These are phyloP conservation scores for Acanthosoma haemorrhoidale DNA, from an alignment of 2,888 invertebrate species.

Conservation along the genomic window DNA sequence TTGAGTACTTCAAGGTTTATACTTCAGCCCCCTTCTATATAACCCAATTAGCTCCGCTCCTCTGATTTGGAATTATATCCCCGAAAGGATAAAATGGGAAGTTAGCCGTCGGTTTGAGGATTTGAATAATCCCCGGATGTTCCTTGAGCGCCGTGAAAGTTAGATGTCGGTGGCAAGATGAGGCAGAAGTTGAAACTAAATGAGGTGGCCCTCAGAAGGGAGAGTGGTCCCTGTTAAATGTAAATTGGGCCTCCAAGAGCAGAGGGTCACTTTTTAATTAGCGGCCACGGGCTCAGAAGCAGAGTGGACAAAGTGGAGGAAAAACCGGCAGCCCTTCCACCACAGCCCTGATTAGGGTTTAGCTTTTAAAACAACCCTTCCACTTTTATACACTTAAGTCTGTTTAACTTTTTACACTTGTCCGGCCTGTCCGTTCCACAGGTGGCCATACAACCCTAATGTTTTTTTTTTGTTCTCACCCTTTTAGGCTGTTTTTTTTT, in stretches of 20 bases:
- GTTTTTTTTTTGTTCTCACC: neutral
- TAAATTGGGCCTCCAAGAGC: constrained; percentile 1
- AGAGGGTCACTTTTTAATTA: constrained; percentile 16
- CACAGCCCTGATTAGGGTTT: neutral
- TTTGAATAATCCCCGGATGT: neutral
- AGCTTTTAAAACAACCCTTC: neutral
- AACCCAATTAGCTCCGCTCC: too few relatives aligned
- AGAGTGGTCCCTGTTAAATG: constrained; percentile 1
- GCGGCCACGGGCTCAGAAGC: neutral
- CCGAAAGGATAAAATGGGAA: neutral
- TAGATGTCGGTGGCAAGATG: neutral
- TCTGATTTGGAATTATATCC: too few relatives aligned
- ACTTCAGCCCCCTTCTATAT: too few relatives aligned
- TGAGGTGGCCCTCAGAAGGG: neutral
- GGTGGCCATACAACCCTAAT: neutral
- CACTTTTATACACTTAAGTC: constrained; percentile 1
- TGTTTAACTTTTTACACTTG: constrained; percentile 9
- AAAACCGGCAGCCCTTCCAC: neutral
- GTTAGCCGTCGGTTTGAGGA: neutral
- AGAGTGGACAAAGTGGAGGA: neutral
- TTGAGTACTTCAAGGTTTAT: too few relatives aligned
- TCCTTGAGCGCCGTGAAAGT: neutral
- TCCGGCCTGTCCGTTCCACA: constrained; percentile 6
- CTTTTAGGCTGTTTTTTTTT: neutral
- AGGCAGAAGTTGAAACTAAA: neutral